Conservation (phyloP, 2,113 vertebrate genomes). For the Rhinoptilus africanus region DNA sequence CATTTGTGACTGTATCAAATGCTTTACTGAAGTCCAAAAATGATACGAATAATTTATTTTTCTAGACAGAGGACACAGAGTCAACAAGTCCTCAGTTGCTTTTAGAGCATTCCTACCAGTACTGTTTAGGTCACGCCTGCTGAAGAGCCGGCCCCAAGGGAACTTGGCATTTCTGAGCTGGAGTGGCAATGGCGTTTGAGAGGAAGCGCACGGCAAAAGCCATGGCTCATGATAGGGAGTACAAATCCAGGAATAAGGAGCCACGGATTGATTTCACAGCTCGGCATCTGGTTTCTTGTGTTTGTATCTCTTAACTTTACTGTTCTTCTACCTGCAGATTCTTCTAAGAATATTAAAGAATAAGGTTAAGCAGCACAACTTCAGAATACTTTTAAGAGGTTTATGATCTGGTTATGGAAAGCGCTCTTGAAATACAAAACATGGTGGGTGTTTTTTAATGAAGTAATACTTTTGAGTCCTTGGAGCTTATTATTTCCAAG, state of each 20-base stretch:
- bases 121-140: neutral
- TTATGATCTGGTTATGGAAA: neutral
- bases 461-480: neutral
- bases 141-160: neutral
- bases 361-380: neutral
- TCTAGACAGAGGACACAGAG: neutral
- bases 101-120: neutral
- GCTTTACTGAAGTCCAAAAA: neutral
- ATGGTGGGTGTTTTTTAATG: neutral
- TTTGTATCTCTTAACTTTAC: neutral
- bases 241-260: neutral
- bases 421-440: rapidly evolving
- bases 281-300: neutral
- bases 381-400: neutral
- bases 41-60: neutral
- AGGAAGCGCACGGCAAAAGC: neutral
- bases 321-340: neutral
- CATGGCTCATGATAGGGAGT: neutral
- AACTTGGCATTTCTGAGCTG: neutral
- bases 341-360: neutral
- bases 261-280: neutral
- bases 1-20: neutral
- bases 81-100: neutral
- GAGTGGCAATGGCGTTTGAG: neutral
- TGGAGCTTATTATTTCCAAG: neutral